Conservation (phyloP, 1,140 invertebrate genomes). For the Apis florea region DNA sequence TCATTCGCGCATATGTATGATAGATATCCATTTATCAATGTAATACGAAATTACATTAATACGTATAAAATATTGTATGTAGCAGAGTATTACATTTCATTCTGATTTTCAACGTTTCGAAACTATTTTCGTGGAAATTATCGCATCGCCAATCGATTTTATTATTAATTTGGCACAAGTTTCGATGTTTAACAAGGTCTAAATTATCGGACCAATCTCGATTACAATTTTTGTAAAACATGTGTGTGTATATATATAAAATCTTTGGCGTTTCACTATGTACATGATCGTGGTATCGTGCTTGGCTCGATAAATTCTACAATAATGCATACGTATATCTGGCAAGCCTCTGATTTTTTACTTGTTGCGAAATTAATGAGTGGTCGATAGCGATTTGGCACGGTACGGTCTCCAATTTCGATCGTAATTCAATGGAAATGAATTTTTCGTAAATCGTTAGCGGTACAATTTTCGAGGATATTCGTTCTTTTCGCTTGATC, state of each 20-base stretch:
- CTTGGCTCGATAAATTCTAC: slow-evolving; percentile 13
- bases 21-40: background rate
- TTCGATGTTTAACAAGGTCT: slow-evolving; percentile 3
- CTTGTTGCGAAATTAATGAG: slow-evolving; percentile 51
- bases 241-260: slow-evolving; percentile 9
- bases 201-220: slow-evolving; percentile 12
- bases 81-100: background rate
- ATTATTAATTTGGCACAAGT: slow-evolving; percentile 39
- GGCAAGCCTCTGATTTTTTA: slow-evolving; percentile 34
- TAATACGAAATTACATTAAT: background rate
- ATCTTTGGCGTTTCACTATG: background rate
- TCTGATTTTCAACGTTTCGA: background rate
- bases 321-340: slow-evolving; percentile 2
- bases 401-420: no score
- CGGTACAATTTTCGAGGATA: background rate
- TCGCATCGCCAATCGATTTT: background rate
- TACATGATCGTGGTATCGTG: background rate
- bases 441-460: background rate
- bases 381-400: slow-evolving; percentile 40
- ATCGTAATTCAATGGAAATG: background rate
- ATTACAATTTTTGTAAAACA: slow-evolving; percentile 30
- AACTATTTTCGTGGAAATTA: background rate
- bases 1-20: no score
- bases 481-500: background rate
- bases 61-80: background rate